A percentile compares a stretch with the other conserved stretches of the same genome.
These are phyloP conservation scores for Sardinella longiceps DNA, from an alignment of 2,797 vertebrate genomes.

Conservation along the genomic window DNA sequence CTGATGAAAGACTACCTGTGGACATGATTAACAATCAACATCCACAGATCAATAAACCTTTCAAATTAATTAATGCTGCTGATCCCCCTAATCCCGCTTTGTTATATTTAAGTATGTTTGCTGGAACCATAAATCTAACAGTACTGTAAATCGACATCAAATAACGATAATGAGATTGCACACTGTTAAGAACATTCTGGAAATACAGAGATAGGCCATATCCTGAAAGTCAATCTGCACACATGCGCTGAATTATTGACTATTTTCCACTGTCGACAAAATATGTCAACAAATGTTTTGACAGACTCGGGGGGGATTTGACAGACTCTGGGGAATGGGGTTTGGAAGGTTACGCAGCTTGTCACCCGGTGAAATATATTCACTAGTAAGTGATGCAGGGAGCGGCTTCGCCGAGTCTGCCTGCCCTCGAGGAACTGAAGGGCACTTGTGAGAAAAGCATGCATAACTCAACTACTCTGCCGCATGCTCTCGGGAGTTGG, in stretches of 20 bases:
- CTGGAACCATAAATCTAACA: not conserved
- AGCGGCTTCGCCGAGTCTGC: slow-evolving; percentile 45
- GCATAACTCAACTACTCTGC: slow-evolving; percentile 60
- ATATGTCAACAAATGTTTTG: not conserved
- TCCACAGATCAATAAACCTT: not conserved
- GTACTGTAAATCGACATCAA: not conserved
- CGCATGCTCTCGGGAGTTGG: slow-evolving; percentile 37
- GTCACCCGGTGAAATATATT: slow-evolving; percentile 35
- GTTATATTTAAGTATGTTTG: not conserved
- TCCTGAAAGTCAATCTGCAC: not conserved
- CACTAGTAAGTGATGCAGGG: slow-evolving; percentile 49
- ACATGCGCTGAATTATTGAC: not conserved
- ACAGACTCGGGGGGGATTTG: too few relatives aligned
- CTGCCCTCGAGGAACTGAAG: slow-evolving; percentile 50
- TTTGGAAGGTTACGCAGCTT: not conserved
- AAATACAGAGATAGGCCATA: not conserved
- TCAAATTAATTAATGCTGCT: not conserved
- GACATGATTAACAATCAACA: not conserved
- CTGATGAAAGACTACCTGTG: not conserved
- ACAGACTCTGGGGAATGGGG: not conserved
- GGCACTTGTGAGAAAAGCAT: slow-evolving; percentile 63
- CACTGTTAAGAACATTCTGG: not conserved
- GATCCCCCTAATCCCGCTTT: not conserved
- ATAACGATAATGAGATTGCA: not conserved
- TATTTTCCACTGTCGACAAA: not conserved